Evolutionary conservation across 2,113 vertebrate species (phyloP).

Genomic region (Lichenostomus cassidix): DNA sequence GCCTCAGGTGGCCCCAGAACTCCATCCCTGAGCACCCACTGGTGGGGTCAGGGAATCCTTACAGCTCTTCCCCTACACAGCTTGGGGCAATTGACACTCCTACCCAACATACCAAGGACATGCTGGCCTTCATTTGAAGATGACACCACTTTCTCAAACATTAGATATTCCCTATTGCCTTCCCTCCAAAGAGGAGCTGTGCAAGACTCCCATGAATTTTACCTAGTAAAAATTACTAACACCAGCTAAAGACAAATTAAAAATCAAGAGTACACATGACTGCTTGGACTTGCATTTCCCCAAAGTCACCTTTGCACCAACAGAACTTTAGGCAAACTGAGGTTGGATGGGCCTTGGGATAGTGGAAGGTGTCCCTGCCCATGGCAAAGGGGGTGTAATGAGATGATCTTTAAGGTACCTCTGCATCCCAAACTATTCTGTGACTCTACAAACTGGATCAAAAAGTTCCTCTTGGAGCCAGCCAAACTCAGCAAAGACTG

Average conservation of each 20-base stretch:
- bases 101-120: not conserved
- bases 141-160: not conserved
- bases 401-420: not conserved
- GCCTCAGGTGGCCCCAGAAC: accelerated
- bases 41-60: not conserved
- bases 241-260: not conserved
- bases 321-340: not conserved
- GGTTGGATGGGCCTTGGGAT: accelerated
- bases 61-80: accelerated
- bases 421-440: not conserved
- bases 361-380: not conserved
- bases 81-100: accelerated
- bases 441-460: not conserved
- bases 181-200: not conserved
- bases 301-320: not conserved
- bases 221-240: not conserved
- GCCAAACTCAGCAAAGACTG: not conserved
- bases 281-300: not conserved
- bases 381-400: not conserved
- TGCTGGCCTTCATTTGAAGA: accelerated
- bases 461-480: not conserved
- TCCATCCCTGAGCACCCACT: not conserved
- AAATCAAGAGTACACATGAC: not conserved
- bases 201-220: not conserved
- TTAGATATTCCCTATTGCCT: not conserved